Percentiles rank a stretch among this genome's conserved stretches.
phyloP scores from a whole-genome alignment of 2,888 invertebrate species.

The Luperina nickerlii region DNA sequence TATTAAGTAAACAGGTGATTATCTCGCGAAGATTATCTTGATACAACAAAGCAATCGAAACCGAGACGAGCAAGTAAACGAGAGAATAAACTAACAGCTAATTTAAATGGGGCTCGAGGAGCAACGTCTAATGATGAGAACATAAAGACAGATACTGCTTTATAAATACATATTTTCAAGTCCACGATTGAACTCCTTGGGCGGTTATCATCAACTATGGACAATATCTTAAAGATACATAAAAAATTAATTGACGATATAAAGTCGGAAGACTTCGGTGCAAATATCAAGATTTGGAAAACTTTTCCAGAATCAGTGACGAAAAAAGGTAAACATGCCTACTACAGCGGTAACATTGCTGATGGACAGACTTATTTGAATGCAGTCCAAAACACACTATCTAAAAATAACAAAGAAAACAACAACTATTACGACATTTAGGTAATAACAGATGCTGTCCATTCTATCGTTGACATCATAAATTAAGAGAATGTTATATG shows the following conservation, averaged over 20 bases:
- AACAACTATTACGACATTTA: slow-evolving; percentile 52
- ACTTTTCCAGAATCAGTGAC: background rate
- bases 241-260: background rate
- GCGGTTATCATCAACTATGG: background rate
- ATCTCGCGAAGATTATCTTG: slow-evolving; percentile 42
- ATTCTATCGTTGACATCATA: slow-evolving; percentile 58
- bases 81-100: slow-evolving; percentile 16
- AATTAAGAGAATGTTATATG: slow-evolving; percentile 66
- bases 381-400: background rate
- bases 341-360: slow-evolving; percentile 16
- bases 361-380: slow-evolving; percentile 11
- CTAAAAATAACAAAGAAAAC: slow-evolving; percentile 36
- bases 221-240: background rate
- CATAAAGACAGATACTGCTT: background rate
- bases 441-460: slow-evolving; percentile 56
- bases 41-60: slow-evolving; percentile 43
- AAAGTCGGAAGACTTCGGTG: background rate
- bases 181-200: background rate
- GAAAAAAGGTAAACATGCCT: background rate
- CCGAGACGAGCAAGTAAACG: slow-evolving; percentile 13
- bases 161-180: background rate
- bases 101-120: slow-evolving; percentile 20
- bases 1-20: slow-evolving; percentile 47
- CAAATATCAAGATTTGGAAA: background rate
- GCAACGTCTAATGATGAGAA: background rate